phyloP scores from a whole-genome alignment of 92 coral and sea anemone species.

The Virgularia gustaviana region DNA sequence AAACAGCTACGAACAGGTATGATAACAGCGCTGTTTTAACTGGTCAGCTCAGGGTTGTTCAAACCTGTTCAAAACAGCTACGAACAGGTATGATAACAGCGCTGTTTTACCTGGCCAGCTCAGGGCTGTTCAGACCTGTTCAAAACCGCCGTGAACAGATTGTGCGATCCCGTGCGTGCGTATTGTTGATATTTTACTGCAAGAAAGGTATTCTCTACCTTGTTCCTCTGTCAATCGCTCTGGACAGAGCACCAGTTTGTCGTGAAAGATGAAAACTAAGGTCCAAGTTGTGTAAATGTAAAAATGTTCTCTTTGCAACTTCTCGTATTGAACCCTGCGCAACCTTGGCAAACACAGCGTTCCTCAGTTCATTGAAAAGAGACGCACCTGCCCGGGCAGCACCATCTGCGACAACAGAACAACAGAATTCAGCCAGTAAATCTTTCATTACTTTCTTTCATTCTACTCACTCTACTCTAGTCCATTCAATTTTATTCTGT shows the following conservation, averaged over 20 bases:
- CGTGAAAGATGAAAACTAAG: slow-evolving; percentile 79
- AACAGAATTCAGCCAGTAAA: background rate
- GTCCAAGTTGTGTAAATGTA: slow-evolving; percentile 91
- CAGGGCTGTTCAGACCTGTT: no score
- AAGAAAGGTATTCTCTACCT: slow-evolving; percentile 47
- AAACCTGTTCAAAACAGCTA: no score
- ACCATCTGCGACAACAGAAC: slow-evolving; percentile 61
- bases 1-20: no score
- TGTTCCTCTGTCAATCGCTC: slow-evolving; percentile 99
- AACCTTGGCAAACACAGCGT: slow-evolving; percentile 97
- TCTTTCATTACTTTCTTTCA: background rate
- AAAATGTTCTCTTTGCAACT: slow-evolving; percentile 83
- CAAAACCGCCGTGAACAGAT: no score
- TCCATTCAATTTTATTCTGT: background rate
- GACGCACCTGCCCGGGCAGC: slow-evolving; percentile 93
- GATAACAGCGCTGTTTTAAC: no score
- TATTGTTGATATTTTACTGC: no score
- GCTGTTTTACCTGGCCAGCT: no score
- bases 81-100: no score
- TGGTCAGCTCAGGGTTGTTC: no score
- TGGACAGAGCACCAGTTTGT: slow-evolving; percentile 90
- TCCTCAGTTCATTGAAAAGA: slow-evolving; percentile 84
- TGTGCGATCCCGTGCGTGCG: no score
- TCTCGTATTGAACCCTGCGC: slow-evolving; percentile 91
- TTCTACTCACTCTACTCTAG: background rate